Evolutionary conservation across 1,140 invertebrate genomes (phyloP), one percentile per base, ranked within the genome.

Genomic region (Neoseiulus cucumeris): DNA sequence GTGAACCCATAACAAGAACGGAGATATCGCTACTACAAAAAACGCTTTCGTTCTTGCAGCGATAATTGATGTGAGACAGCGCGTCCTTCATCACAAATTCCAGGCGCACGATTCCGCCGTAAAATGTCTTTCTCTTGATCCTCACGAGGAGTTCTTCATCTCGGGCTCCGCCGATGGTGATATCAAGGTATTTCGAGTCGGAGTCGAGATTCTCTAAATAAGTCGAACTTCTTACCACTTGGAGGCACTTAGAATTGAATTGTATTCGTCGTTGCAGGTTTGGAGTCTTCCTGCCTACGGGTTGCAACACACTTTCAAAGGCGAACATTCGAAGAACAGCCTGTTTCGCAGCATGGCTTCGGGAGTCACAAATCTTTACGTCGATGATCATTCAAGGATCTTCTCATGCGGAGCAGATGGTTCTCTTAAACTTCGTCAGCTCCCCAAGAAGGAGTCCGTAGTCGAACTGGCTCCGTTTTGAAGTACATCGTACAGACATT

Each of bases 361-460:
- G 69, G 94, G 95, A 6, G 93, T 98, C 1, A 92, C 91, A 7
- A 92, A 98, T 78, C 79, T 98, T 51, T 84, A 89, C 71, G 83
- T 98, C 55, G 91, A 96, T 76, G 81, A 83, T 22, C 82, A 82
- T 66, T 84, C 84, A 5, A 82, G 93, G 66, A 78, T 99, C 69
- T 98, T 93, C 78, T 98, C 93, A 1, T 98, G 94, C 76, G 95
- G 95, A 65, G 91, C 92, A 41, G 95, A 99, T 80, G 94, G 93
- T 69, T 96, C 92, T 44, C 89, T 99, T 84, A 98, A 98, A 81
- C 87, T 98, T 71, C 81, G 92, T 69, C 85, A 89, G 74, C 78
- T 96, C 69, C 87, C 89, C 20, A 84, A 87, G 72, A 79, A 83
- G 66, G 75, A 76, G 47, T 66, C 69, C 44, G 70, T 70, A 1